Evolutionary conservation across 1,140 invertebrate species (phyloP), one percentile per base, ranked within the genome.

Genomic region (Ceratosolen fusciceps): DNA sequence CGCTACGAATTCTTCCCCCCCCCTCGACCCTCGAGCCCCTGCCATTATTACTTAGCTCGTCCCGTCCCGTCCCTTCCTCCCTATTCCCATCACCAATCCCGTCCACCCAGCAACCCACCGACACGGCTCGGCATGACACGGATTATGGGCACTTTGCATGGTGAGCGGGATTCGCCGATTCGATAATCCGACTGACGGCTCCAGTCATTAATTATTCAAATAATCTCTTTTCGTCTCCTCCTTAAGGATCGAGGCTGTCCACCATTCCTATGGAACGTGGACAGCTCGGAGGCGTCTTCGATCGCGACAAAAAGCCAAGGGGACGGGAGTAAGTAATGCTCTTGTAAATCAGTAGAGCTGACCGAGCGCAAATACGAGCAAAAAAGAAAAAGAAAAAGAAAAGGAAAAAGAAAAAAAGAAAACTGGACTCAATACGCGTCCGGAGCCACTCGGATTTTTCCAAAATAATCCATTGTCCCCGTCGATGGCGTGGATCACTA

Each of bases 181-280:
- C n/a, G 26, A 58, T 29, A 29, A 29, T 4, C 4, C 26, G 26
- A 29, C 9, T 26, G 3, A 24, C 67, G 19, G 0, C 7, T 26
- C 10, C 1, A 2, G 4, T 49, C 21, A 52, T 70, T 49, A 70
- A 70, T 70, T 70, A 70, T 70, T 47, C 67, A 70, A 70, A 49
- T n/a, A n/a, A 9, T 10, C 24, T 70, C 47, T 49, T 47, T 49
- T 49, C 24, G 43, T 68, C 14, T 21, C n/a, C 24, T 19, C 10
- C 10, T 24, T 70, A 29, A 70, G 47, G 14, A 31, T 47, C 39
- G 4, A 34, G n/a, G 12, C 65, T 67, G 37, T 14, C 26, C 12
- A 9, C 26, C 12, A 9, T 65, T 37, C 7, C 9, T 9, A 65
- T 37, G 31, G 31, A 65, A 9, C 14, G 31, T 24, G 0, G 26